phyloP scores from a whole-genome alignment of 2,113 vertebrate genomes.

The Grammomys surdaster region DNA sequence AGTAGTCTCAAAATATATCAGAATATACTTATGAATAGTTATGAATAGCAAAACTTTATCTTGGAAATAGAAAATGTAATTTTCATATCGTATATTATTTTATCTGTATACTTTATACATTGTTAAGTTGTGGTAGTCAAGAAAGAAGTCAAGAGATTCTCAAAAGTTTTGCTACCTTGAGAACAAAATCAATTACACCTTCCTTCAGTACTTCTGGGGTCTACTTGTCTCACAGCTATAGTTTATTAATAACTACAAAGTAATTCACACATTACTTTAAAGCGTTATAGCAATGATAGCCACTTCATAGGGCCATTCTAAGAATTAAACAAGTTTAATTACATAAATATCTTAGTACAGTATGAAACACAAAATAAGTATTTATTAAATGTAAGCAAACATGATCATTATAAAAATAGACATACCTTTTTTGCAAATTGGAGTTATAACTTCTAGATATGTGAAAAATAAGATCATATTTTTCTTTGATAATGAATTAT shows the following conservation, averaged over 20 bases:
- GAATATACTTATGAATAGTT: background rate
- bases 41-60: background rate
- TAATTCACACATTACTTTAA: background rate
- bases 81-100: background rate
- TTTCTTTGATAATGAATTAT: slow-evolving; percentile 22
- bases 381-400: slow-evolving; percentile 22
- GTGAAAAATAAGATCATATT: background rate
- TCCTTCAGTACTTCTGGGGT: background rate
- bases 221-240: background rate
- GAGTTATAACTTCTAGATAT: background rate
- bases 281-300: background rate
- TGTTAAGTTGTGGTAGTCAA: background rate
- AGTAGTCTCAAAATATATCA: background rate
- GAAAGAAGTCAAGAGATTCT: slow-evolving; percentile 22
- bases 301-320: background rate
- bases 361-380: background rate
- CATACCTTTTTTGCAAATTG: background rate
- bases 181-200: background rate
- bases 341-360: background rate
- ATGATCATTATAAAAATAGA: background rate
- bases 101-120: background rate
- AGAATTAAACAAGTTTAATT: background rate
- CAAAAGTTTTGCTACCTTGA: slow-evolving; percentile 25
- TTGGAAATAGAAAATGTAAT: slow-evolving; percentile 50
- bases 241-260: background rate